phyloP scores from a whole-genome alignment of 2,113 vertebrate species.

The Heptranchias perlo region DNA sequence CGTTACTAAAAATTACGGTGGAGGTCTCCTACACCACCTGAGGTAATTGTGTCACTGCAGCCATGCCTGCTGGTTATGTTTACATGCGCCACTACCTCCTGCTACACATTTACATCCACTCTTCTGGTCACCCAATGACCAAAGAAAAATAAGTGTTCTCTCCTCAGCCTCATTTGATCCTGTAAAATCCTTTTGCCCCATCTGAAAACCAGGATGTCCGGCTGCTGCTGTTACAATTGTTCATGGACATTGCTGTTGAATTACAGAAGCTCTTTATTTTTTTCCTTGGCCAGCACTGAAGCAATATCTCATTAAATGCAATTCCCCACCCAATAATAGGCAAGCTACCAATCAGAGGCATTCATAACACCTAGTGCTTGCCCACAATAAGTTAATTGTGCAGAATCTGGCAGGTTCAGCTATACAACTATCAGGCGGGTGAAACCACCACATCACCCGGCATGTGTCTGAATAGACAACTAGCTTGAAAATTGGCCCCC shows the following conservation, averaged over 20 bases:
- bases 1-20: no score
- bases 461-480: neutral
- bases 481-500: neutral
- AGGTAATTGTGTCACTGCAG: neutral
- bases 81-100: neutral
- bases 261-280: neutral
- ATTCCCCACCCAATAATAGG: neutral
- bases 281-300: neutral
- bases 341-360: neutral
- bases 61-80: neutral
- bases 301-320: neutral
- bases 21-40: no score
- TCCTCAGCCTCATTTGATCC: neutral
- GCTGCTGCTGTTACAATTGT: neutral
- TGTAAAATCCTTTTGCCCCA: neutral
- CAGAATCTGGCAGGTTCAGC: neutral
- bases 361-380: neutral
- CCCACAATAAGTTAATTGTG: neutral
- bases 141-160: neutral
- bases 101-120: neutral
- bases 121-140: neutral
- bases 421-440: neutral
- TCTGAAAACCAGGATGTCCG: neutral
- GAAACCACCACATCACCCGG: neutral
- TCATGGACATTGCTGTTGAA: neutral